Conservation (phyloP, 1,140 invertebrate genomes). For the Drosophila malerkotliana region DNA sequence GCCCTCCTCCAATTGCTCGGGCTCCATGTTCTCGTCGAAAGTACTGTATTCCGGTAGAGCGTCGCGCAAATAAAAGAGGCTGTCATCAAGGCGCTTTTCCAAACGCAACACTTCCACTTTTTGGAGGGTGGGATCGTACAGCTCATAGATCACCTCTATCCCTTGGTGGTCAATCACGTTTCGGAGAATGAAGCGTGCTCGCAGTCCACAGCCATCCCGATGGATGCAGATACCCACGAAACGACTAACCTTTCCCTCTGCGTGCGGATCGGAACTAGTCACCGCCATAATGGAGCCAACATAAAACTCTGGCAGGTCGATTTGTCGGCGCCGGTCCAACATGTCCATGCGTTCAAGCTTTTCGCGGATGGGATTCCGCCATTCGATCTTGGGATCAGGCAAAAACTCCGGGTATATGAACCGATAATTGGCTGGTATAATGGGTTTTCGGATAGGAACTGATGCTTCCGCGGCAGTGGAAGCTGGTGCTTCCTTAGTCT, state of each 20-base stretch:
- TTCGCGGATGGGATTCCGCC: slow-evolving; percentile 92
- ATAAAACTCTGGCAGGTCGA: slow-evolving; percentile 99
- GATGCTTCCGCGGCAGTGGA: background rate
- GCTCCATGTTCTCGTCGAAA: slow-evolving; percentile 96
- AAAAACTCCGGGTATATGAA: slow-evolving; percentile 97
- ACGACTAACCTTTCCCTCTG: slow-evolving; percentile 92
- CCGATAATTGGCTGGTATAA: slow-evolving; percentile 86
- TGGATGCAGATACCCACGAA: slow-evolving; percentile 99
- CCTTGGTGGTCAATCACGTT: slow-evolving; percentile 97
- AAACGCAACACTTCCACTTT: slow-evolving; percentile 95
- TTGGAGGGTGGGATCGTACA: slow-evolving; percentile 97
- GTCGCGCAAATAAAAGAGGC: slow-evolving; percentile 96
- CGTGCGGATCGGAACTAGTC: slow-evolving; percentile 94
- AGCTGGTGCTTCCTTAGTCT: background rate
- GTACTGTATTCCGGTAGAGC: slow-evolving; percentile 97
- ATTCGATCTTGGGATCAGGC: slow-evolving; percentile 91
- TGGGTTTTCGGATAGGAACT: slow-evolving; percentile 49
- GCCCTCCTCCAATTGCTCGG: slow-evolving; percentile 90
- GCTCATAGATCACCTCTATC: slow-evolving; percentile 90
- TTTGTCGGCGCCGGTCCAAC: slow-evolving; percentile 89
- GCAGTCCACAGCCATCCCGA: slow-evolving; percentile 90
- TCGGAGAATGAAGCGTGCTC: slow-evolving; percentile 93
- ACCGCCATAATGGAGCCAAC: slow-evolving; percentile 97
- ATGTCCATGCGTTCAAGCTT: slow-evolving; percentile 97
- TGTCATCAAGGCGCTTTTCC: slow-evolving; percentile 96